Evolutionary conservation across 1,140 invertebrate species (phyloP), one percentile per base, ranked within the genome.

Genomic region (Glossosoma conforme): DNA sequence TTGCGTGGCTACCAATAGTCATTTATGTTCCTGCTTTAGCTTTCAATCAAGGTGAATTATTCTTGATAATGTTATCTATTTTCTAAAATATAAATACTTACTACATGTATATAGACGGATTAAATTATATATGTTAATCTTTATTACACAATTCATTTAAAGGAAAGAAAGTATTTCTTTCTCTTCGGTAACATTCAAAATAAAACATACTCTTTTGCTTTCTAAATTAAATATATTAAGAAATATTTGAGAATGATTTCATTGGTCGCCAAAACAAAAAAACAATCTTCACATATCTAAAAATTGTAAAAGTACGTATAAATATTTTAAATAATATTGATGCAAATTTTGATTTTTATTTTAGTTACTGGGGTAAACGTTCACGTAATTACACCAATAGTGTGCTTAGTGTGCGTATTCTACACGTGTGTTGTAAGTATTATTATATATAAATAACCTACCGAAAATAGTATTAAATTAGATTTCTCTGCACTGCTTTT

Each of bases 401-500:
- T 93, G 22, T 93, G 91, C 60, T 66, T 89, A 6, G 86, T 95
- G 11, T 94, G 91, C 69, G 93, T 93, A 48, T 91, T 95, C 66
- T 96, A 96, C 62, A 95, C 93, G 0, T 85, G 87, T 49, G 79
- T 93, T 61, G 90, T 91, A 77, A 80, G 83, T 22, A n/a, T 22
- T n/a, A n/a, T n/a, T n/a, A n/a, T 52, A 20, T 15, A 42, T 22
- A 19, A 1, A 0, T 48, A 30, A 32, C 19, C 15, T 20, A 19
- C 8, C 11, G 11, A 15, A 15, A 40, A 47, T 21, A 5, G 14
- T n/a, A n/a, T n/a, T n/a, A n/a, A n/a, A n/a, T n/a, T n/a, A n/a
- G n/a, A n/a, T n/a, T n/a, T n/a, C n/a, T n/a, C n/a, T n/a, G n/a
- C 44, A 42, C 28, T 41, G 35, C 14, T 2, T 41, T 33, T n/a